Evolutionary conservation across 1,140 invertebrate genomes (phyloP).

Genomic region (Dendrolimus punctatus): DNA sequence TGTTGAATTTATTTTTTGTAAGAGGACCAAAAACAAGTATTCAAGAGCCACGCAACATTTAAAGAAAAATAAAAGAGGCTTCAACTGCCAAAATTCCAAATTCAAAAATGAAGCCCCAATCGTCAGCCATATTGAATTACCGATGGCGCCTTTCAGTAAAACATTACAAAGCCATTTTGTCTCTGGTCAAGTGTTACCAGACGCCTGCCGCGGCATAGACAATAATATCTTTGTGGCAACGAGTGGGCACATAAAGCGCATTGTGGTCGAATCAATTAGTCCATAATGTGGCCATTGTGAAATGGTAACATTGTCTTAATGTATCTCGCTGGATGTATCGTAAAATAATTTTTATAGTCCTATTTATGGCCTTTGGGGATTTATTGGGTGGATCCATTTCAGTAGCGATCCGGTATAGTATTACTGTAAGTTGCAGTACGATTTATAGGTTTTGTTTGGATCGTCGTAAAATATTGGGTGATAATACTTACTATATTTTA

Average conservation of each 20-base stretch:
- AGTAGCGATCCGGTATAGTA: slow-evolving; percentile 51
- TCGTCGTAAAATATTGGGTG: slow-evolving; percentile 32
- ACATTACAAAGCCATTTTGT: slow-evolving; percentile 69
- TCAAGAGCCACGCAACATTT: slow-evolving; percentile 4
- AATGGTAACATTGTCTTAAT: slow-evolving; percentile 67
- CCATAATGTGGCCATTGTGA: slow-evolving; percentile 65
- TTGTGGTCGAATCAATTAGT: slow-evolving; percentile 66
- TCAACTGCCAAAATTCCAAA: slow-evolving; percentile 11
- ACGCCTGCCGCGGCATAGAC: slow-evolving; percentile 62
- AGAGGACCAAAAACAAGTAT: not conserved
- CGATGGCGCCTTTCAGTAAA: slow-evolving; percentile 57
- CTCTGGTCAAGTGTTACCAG: slow-evolving; percentile 68
- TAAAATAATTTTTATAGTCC: slow-evolving; percentile 68
- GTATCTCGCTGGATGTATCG: slow-evolving; percentile 60
- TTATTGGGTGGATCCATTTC: slow-evolving; percentile 60
- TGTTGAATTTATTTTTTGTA: not conserved
- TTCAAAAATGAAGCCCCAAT: slow-evolving; percentile 43
- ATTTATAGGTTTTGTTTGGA: slow-evolving; percentile 46
- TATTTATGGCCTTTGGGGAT: slow-evolving; percentile 58
- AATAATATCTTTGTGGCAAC: slow-evolving; percentile 61
- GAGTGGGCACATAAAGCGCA: slow-evolving; percentile 54
- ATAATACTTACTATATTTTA: slow-evolving; percentile 9
- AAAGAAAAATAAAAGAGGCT: slow-evolving; percentile 3
- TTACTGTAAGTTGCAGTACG: slow-evolving; percentile 33
- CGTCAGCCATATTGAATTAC: slow-evolving; percentile 63